Conservation (phyloP, 2,888 invertebrate genomes). For the Elegia similella region DNA sequence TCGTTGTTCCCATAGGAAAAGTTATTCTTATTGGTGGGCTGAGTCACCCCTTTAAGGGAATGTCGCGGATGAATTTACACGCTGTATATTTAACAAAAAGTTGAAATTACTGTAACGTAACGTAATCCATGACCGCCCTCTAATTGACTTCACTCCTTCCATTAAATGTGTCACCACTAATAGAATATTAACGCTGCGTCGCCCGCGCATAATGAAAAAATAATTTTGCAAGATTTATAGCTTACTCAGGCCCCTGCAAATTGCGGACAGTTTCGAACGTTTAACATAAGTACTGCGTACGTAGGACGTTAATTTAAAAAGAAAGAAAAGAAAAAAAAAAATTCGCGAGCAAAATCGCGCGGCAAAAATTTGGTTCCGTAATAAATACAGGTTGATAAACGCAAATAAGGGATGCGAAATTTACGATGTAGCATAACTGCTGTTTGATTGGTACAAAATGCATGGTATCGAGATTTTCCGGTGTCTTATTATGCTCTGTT, state of each 20-base stretch:
- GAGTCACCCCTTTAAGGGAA: no score
- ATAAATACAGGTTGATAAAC: conserved; percentile 57
- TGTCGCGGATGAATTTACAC: no score
- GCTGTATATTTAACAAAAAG: no score
- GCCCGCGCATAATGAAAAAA: conserved; percentile 68
- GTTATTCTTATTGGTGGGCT: no score
- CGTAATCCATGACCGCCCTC: no score
- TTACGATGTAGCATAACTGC: conserved; percentile 60
- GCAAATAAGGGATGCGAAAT: conserved; percentile 48
- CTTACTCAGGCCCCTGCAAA: conserved; percentile 74
- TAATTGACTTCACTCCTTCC: not conserved
- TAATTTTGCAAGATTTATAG: conserved; percentile 79
- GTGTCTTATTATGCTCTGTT: conserved; percentile 14
- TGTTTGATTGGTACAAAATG: conserved; percentile 54
- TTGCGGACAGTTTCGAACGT: conserved; percentile 75
- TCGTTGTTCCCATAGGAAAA: no score
- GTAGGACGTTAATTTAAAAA: conserved; percentile 57
- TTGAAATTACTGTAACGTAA: no score
- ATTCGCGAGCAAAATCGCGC: conserved; percentile 38
- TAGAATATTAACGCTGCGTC: conserved; percentile 63
- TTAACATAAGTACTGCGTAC: conserved; percentile 76
- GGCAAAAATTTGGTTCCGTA: conserved; percentile 25
- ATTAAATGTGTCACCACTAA: conserved; percentile 55
- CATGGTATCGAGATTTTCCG: conserved; percentile 34
- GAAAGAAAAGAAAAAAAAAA: conserved; percentile 37